A percentile compares a stretch with the other conserved stretches of the same genome.
Conservation (phyloP, 2,888 invertebrate species). For the Smittia aterrima region DNA sequence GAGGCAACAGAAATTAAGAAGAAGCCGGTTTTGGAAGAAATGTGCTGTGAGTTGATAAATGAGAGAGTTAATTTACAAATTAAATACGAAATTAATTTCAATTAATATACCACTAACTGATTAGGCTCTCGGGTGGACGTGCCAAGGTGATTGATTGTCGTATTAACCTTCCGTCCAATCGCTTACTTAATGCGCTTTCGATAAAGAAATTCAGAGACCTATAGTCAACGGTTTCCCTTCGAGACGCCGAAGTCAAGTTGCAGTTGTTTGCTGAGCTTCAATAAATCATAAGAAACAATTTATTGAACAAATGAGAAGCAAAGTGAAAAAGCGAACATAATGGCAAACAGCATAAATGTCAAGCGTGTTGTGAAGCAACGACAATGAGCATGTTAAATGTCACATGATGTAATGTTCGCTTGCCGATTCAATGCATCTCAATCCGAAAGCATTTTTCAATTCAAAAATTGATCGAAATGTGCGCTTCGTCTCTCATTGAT, state of each 20-base stretch:
- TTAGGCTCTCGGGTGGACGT: not conserved
- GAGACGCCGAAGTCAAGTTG: not conserved
- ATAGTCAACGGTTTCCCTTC: not conserved
- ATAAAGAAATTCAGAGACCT: not conserved
- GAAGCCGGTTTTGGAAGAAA: conserved; percentile 8
- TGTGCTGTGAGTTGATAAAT: conserved; percentile 6
- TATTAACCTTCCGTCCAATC: not conserved
- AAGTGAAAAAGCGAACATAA: not conserved
- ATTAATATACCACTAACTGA: conserved; percentile 26
- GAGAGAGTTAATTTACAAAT: conserved; percentile 37
- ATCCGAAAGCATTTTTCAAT: not conserved
- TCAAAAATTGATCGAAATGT: not conserved
- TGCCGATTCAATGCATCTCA: not conserved
- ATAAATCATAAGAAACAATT: conserved; percentile 11
- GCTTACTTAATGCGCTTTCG: not conserved
- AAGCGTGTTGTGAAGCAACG: not conserved
- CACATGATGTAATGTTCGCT: not conserved
- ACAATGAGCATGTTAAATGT: conserved; percentile 13
- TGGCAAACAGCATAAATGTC: conserved; percentile 18
- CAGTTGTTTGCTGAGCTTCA: not conserved
- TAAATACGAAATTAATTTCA: conserved; percentile 41
- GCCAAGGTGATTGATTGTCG: conserved; percentile 1
- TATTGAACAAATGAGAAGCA: conserved; percentile 15
- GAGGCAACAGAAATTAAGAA: not conserved
- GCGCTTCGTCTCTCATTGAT: too few species aligned